Base-by-base conservation (phyloP, 2,113 vertebrate species). In the Solenodon paradoxus region DNA sequence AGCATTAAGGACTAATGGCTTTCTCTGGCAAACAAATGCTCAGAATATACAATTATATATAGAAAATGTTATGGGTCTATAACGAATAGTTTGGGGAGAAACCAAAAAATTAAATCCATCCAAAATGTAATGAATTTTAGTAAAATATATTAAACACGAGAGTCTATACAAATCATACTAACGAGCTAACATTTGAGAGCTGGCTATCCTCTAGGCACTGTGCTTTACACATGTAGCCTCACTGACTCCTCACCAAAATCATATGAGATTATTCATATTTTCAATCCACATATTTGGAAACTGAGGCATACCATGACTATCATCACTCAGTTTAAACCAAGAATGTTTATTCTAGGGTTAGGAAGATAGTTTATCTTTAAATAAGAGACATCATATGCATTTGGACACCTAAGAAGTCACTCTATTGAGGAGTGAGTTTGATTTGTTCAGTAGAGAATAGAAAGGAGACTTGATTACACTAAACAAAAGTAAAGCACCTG, bases 301-400 rank as follows among this genome's bases (percentile, higher is more conserved):
- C 22, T 17, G 10, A 71, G 47, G 26, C 10, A 26, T 51, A 22
- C 3, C n/a, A 53, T 53, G 42, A 45, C 13, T 7, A 61, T 38
- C 19, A 40, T 45, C 30, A 59, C 0, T 59, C 9, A 13, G 40
- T 80, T 12, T 59, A 20, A 61, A 49, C 11, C 40, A 82, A 94
- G 3, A 42, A 51, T 66, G 16, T 64, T 55, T 28, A 57, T 24
- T 82, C 7, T 10, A 45, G 17, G 22, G 1, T 12, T 63, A 9
- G 0, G 7, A 47, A n/a, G n/a, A n/a, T 26, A 13, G 5, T 61
- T 81, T 19, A 61, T 45, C 30, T 40, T 84, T 77, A 61, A 55
- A 69, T 0, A 63, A 40, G 15, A 16, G 13, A 40, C 12, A 11
- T 24, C 2, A 0, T 61, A 12, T 32, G 12, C 1, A 47, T 1